Evolutionary conservation across 64 coral and sea anemone genomes (phyloP).

Genomic region (Dendrophyllia cribrosa): DNA sequence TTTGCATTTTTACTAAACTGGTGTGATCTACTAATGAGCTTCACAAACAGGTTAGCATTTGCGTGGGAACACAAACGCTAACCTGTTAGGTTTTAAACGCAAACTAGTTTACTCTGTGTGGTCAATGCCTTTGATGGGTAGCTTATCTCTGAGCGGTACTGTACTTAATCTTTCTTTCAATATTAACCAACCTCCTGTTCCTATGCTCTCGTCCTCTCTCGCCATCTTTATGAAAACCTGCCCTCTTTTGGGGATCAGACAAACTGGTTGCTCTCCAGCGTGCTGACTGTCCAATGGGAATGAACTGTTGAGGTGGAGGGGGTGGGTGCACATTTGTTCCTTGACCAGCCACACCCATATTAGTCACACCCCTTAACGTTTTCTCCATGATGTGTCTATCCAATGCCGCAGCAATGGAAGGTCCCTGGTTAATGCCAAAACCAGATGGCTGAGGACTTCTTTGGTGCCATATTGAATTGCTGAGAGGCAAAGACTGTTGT

Average conservation of each 20-base stretch:
- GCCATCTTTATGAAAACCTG: background rate
- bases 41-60: no score
- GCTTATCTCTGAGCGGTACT: no score
- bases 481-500: background rate
- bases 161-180: background rate
- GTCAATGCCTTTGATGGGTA: background rate
- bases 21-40: no score
- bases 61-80: no score
- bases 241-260: background rate
- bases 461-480: background rate
- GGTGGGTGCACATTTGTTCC: background rate
- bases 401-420: slow-evolving; percentile 2
- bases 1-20: no score
- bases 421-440: background rate
- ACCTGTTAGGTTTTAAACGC: no score
- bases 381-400: background rate
- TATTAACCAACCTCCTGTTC: background rate
- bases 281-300: background rate
- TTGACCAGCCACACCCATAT: background rate
- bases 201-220: slow-evolving; percentile 10
- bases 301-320: background rate
- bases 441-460: background rate
- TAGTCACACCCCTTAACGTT: background rate
- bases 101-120: background rate
- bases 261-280: background rate